A percentile compares a stretch with the other conserved stretches of the same genome.
These are phyloP conservation scores for Calidris pygmaea DNA, from an alignment of 2,113 vertebrate genomes.

Conservation along the genomic window DNA sequence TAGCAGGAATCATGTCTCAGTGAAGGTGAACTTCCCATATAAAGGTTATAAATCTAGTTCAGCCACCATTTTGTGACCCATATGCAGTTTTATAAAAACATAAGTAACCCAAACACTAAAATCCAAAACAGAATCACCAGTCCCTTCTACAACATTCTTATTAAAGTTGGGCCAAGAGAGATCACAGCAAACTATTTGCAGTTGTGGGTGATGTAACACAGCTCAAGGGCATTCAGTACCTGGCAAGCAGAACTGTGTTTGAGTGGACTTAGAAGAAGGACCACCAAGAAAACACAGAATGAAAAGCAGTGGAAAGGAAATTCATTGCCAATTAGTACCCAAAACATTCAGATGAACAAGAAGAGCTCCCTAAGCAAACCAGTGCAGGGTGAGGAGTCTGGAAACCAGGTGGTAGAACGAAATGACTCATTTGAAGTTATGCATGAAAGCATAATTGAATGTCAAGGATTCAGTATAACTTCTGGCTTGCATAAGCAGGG, in stretches of 20 bases:
- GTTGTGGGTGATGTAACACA: constrained; percentile 61
- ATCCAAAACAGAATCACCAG: constrained; percentile 57
- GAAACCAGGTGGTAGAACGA: constrained; percentile 26
- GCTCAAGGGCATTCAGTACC: constrained; percentile 48
- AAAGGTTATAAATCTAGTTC: background rate
- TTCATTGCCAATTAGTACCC: constrained; percentile 22
- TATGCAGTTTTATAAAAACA: background rate
- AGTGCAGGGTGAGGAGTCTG: background rate
- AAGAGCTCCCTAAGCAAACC: background rate
- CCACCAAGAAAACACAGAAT: constrained; percentile 42
- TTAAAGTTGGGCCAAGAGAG: constrained; percentile 47
- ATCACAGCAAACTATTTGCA: constrained; percentile 61
- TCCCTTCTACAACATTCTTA: background rate
- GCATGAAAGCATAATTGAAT: background rate
- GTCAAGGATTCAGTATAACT: background rate
- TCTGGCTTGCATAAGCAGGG: background rate
- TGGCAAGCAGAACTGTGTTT: constrained; percentile 20
- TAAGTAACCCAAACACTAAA: constrained; percentile 61
- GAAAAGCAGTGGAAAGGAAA: constrained; percentile 34
- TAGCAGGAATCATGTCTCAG: background rate
- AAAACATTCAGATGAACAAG: constrained; percentile 16
- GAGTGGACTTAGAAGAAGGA: constrained; percentile 26
- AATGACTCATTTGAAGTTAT: constrained; percentile 10
- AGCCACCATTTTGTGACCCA: background rate
- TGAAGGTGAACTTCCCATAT: background rate